Percentiles rank a stretch among this genome's conserved stretches.
These are phyloP conservation scores for Syrmaticus mikado DNA, from an alignment of 2,113 vertebrate species.

Conservation along the genomic window DNA sequence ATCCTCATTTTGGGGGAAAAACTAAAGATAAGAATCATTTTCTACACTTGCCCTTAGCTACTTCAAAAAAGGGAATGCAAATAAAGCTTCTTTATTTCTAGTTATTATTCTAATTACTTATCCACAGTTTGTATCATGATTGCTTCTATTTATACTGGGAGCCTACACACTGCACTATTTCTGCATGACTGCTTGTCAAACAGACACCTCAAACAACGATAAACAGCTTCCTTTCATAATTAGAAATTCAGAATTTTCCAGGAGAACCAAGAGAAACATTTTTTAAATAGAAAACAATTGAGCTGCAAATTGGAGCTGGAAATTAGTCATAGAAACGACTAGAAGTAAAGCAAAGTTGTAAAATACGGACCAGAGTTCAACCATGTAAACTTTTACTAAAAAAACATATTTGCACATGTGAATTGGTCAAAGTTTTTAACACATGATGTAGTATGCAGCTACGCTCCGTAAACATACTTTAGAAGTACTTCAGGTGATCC, in stretches of 20 bases:
- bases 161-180: conserved; percentile 71
- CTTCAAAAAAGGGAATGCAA: conserved; percentile 60
- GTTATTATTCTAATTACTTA: conserved; percentile 73
- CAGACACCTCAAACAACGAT: conserved; percentile 62
- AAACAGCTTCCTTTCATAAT: conserved; percentile 63
- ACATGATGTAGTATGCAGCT: neutral
- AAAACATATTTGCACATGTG: neutral
- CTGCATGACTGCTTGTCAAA: conserved; percentile 72
- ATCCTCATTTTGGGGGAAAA: conserved; percentile 34
- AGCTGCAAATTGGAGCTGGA: neutral
- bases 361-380: conserved; percentile 31
- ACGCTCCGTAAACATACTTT: neutral
- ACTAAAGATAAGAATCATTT: conserved; percentile 50
- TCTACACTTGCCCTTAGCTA: conserved; percentile 6
- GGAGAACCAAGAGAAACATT: conserved; percentile 37
- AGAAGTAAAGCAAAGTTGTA: conserved; percentile 27
- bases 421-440: neutral
- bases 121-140: conserved; percentile 60
- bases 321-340: neutral
- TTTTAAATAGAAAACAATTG: conserved; percentile 40
- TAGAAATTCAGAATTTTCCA: conserved; percentile 53
- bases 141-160: conserved; percentile 69
- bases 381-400: neutral
- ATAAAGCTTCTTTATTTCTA: conserved; percentile 70
- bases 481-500: neutral